phyloP scores from a whole-genome alignment of 2,888 invertebrate species.

The Micoletzkya japonica region DNA sequence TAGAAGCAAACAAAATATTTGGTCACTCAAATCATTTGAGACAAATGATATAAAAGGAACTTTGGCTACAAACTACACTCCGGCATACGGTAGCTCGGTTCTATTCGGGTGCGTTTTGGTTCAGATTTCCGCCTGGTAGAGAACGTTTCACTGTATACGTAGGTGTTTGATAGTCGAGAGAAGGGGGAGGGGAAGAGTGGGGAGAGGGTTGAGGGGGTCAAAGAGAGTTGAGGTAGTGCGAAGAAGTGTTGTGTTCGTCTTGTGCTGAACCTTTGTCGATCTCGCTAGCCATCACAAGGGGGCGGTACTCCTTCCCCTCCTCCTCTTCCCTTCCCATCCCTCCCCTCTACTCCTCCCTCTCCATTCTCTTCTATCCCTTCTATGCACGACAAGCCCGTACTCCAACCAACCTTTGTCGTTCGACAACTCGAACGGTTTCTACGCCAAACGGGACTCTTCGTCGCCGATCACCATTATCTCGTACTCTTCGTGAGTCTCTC shows the following conservation, averaged over 20 bases:
- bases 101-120: no score
- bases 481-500: slow-evolving; percentile 49
- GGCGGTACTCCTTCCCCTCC: slow-evolving; percentile 18
- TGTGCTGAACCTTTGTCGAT: no score
- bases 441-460: slow-evolving; percentile 41
- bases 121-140: no score
- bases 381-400: slow-evolving; percentile 19
- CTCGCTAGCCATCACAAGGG: slow-evolving; percentile 6
- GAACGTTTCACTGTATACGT: no score
- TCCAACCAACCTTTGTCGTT: slow-evolving; percentile 33
- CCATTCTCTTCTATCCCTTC: slow-evolving; percentile 5
- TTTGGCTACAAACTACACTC: background rate
- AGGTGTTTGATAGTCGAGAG: no score
- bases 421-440: slow-evolving; percentile 43
- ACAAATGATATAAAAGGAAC: background rate
- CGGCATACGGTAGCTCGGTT: no score
- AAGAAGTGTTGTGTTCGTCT: no score
- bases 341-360: slow-evolving; percentile 21
- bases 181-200: no score
- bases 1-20: background rate
- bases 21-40: background rate
- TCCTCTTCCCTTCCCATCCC: slow-evolving; percentile 9
- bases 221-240: no score
- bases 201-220: no score
- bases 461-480: slow-evolving; percentile 46